These are phyloP conservation scores for Centroberyx gerrardi DNA, from an alignment of 2,797 vertebrate species.

Conservation along the genomic window DNA sequence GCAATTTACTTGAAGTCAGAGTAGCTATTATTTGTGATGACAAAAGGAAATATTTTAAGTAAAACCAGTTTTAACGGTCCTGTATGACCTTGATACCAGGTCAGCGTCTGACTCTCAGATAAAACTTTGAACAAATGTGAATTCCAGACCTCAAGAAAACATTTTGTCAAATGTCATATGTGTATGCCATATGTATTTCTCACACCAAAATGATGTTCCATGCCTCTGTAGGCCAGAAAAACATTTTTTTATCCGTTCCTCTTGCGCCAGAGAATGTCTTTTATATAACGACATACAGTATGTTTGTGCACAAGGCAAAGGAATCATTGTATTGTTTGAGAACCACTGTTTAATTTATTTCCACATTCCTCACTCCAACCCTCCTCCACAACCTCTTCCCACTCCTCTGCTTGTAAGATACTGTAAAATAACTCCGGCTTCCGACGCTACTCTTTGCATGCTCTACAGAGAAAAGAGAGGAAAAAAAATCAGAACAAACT, in stretches of 20 bases:
- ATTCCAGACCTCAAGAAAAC: constrained; percentile 60
- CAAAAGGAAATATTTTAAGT: constrained; percentile 45
- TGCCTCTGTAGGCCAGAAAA: constrained; percentile 46
- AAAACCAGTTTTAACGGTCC: constrained; percentile 40
- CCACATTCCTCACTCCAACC: constrained; percentile 36
- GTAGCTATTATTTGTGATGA: constrained; percentile 59
- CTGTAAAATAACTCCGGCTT: constrained; percentile 88
- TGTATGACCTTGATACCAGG: constrained; percentile 30
- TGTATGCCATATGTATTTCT: constrained; percentile 65
- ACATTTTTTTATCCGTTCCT: constrained; percentile 12
- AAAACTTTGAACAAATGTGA: constrained; percentile 62
- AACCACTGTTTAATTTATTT: constrained; percentile 35
- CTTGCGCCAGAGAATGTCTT: constrained; percentile 44
- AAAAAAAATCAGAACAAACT: constrained; percentile 35
- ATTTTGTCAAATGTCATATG: constrained; percentile 48
- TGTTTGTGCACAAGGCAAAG: constrained; percentile 49
- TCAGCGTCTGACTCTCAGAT: constrained; percentile 34
- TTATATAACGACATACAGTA: constrained; percentile 37
- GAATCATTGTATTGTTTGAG: constrained; percentile 45
- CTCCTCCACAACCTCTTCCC: constrained; percentile 30
- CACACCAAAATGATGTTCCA: constrained; percentile 55
- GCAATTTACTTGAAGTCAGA: constrained; percentile 57
- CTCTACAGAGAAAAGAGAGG: constrained; percentile 58
- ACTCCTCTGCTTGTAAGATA: constrained; percentile 88
- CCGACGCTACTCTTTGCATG: constrained; percentile 89